Evolutionary conservation across 2,113 vertebrate genomes (phyloP).

Genomic region (Psettodes erumei): DNA sequence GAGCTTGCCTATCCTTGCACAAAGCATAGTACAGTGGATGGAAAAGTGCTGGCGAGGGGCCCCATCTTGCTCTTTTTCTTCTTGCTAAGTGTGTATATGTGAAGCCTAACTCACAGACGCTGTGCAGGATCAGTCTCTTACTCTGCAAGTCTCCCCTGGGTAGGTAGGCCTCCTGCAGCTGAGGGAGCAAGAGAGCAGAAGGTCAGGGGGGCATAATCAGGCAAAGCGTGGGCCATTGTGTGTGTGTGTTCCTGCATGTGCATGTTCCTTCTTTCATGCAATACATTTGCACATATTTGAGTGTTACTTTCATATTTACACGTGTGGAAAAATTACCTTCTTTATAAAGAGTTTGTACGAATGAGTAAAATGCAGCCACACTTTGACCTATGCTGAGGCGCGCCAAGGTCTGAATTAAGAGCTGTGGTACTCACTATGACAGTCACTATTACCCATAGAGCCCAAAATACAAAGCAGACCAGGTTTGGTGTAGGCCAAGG

Average conservation of each 20-base stretch:
- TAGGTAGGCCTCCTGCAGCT: constrained; percentile 55
- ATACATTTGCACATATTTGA: constrained; percentile 10
- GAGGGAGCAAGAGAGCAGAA: constrained; percentile 50
- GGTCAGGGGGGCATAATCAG: constrained; percentile 71
- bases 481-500: constrained; percentile 37
- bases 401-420: constrained; percentile 49
- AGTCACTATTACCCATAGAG: constrained; percentile 68
- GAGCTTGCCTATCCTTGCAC: constrained; percentile 23
- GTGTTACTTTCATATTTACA: constrained; percentile 45
- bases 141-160: constrained; percentile 56
- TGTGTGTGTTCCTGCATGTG: constrained; percentile 6
- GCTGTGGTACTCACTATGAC: constrained; percentile 72
- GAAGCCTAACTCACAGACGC: constrained; percentile 44
- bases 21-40: constrained; percentile 30
- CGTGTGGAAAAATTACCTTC: constrained; percentile 54
- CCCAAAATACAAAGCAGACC: constrained; percentile 76
- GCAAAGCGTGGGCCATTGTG: constrained; percentile 32
- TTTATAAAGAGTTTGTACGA: constrained; percentile 43
- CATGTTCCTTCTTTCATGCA: constrained; percentile 15
- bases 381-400: constrained; percentile 44
- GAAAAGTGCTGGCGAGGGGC: constrained; percentile 25
- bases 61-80: not conserved
- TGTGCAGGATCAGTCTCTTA: constrained; percentile 62
- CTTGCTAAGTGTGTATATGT: constrained; percentile 32
- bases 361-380: constrained; percentile 48